Percentiles rank a stretch among this genome's conserved stretches.
Conservation (phyloP, 2,113 vertebrate species). For the Strix aluco region DNA sequence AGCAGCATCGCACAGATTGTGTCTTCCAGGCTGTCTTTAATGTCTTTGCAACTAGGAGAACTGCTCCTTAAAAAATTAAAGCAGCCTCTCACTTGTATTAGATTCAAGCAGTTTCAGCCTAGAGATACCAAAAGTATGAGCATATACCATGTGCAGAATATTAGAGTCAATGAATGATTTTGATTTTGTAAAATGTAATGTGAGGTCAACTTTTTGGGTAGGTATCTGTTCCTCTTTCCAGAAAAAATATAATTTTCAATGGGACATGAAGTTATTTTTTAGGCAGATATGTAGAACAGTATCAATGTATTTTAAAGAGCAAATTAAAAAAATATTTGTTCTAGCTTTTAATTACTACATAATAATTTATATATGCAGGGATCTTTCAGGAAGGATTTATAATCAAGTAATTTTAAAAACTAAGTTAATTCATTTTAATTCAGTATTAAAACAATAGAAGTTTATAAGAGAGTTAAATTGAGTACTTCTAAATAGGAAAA, state of each 20-base stretch:
- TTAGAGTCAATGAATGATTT: background rate
- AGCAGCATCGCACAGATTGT: background rate
- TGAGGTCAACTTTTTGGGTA: background rate
- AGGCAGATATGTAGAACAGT: background rate
- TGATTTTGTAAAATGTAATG: background rate
- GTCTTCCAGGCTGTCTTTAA: constrained; percentile 49
- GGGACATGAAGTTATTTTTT: background rate
- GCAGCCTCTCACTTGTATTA: background rate
- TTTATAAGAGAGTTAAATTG: background rate
- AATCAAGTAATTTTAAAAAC: background rate
- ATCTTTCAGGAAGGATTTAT: background rate
- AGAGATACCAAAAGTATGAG: background rate
- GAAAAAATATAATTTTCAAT: background rate
- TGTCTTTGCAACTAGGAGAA: constrained; percentile 6
- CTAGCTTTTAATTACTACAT: background rate
- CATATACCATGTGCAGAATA: background rate
- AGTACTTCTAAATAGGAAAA: background rate
- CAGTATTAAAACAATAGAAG: background rate
- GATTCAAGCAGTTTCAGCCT: constrained; percentile 9
- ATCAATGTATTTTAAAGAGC: background rate
- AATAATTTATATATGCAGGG: background rate
- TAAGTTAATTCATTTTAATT: background rate
- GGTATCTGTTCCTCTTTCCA: background rate
- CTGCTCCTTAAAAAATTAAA: background rate
- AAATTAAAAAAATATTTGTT: background rate